phyloP scores from a whole-genome alignment of 2,888 invertebrate species.

The Euplagia quadripunctaria region DNA sequence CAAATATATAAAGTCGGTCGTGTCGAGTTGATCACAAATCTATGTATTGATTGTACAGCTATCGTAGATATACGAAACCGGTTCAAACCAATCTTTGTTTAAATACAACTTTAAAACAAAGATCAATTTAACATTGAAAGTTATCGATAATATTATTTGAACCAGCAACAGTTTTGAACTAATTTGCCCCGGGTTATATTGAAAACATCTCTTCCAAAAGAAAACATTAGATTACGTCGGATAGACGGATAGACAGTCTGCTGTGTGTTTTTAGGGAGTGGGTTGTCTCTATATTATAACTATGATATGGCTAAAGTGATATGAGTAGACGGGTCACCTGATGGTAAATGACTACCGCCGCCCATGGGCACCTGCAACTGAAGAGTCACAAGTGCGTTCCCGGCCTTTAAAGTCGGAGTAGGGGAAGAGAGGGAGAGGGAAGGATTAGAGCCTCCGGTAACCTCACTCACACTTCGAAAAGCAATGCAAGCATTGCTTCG shows the following conservation, averaged over 20 bases:
- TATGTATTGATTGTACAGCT: background rate
- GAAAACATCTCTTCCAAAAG: background rate
- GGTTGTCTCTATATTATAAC: too few relatives aligned
- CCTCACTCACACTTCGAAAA: too few relatives aligned
- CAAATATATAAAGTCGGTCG: background rate
- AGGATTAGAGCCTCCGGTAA: too few relatives aligned
- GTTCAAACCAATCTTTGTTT: background rate
- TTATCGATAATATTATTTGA: conserved; percentile 7
- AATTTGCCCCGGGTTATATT: background rate
- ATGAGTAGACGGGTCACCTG: too few relatives aligned
- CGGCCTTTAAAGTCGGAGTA: too few relatives aligned
- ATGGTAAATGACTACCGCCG: too few relatives aligned
- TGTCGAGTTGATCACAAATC: background rate
- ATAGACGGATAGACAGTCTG: background rate
- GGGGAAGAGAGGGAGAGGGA: too few relatives aligned
- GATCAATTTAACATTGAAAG: conserved; percentile 2
- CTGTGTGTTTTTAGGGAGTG: background rate
- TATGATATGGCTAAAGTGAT: too few relatives aligned
- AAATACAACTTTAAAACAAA: background rate
- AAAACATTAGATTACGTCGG: background rate
- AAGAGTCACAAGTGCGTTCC: too few relatives aligned
- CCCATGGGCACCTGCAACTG: too few relatives aligned
- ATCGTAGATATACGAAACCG: background rate
- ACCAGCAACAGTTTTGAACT: conserved; percentile 5
- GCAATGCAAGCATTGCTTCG: too few relatives aligned